phyloP scores from a whole-genome alignment of 2,113 vertebrate species.

The Etheostoma cragini region DNA sequence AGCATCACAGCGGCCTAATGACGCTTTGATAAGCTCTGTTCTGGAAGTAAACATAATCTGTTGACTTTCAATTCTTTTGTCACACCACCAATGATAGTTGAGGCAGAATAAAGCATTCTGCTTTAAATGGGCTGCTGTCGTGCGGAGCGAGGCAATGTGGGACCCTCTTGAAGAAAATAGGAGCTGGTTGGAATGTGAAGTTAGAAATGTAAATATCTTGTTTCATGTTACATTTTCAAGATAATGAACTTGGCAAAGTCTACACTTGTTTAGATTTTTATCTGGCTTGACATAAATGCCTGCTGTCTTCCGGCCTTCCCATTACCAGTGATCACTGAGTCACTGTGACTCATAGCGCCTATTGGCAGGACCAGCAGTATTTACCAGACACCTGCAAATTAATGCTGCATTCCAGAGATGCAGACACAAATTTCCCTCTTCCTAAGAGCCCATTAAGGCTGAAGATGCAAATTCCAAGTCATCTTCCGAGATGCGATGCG shows the following conservation, averaged over 20 bases:
- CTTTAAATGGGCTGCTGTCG: conserved; percentile 54
- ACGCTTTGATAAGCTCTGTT: conserved; percentile 81
- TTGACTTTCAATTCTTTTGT: conserved; percentile 86
- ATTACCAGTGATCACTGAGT: conserved; percentile 42
- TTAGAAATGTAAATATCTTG: conserved; percentile 59
- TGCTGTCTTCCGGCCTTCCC: conserved; percentile 45
- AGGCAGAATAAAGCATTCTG: conserved; percentile 73
- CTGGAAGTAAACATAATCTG: conserved; percentile 89
- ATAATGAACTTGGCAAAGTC: conserved; percentile 6
- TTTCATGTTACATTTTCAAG: conserved; percentile 30
- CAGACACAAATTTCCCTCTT: background rate
- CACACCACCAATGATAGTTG: conserved; percentile 74
- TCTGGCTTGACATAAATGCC: conserved; percentile 47
- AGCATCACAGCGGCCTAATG: conserved; percentile 86
- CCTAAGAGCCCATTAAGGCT: background rate
- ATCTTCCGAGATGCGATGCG: background rate
- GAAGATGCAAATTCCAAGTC: conserved; percentile 6
- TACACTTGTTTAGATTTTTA: conserved; percentile 53
- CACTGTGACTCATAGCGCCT: conserved; percentile 25
- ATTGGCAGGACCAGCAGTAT: conserved; percentile 18
- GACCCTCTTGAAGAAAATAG: conserved; percentile 33
- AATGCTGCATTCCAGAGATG: conserved; percentile 34
- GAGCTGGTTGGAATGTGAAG: conserved; percentile 8
- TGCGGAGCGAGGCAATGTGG: conserved; percentile 44
- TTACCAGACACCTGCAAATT: conserved; percentile 39